A percentile compares a stretch with the other conserved stretches of the same genome.
phyloP scores from a whole-genome alignment of 1,140 invertebrate genomes.

The Lepidurus apus region DNA sequence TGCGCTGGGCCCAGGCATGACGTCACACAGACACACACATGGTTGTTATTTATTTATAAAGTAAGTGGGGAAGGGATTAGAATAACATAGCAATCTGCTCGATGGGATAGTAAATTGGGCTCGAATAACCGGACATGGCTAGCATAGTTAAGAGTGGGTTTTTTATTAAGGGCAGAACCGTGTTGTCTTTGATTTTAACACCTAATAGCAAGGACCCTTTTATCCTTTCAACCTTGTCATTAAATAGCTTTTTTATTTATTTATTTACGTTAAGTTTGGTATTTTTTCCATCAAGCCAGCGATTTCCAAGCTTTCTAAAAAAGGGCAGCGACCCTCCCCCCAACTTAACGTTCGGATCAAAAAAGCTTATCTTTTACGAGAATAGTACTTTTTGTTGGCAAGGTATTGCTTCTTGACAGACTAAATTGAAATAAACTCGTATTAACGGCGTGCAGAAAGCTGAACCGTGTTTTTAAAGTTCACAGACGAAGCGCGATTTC shows the following conservation, averaged over 20 bases:
- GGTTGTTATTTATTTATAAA: conserved; percentile 15
- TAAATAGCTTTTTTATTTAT: not conserved
- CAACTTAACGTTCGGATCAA: no score
- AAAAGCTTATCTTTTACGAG: not conserved
- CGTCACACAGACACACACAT: conserved; percentile 1
- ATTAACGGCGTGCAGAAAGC: no score
- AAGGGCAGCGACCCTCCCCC: no score
- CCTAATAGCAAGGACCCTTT: not conserved
- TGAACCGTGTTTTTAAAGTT: no score
- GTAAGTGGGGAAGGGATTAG: conserved; percentile 14
- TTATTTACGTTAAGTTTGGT: no score
- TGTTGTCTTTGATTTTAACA: conserved; percentile 2
- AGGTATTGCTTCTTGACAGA: not conserved
- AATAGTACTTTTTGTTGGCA: not conserved
- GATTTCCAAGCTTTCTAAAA: no score
- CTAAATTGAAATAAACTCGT: not conserved
- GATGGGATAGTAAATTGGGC: not conserved
- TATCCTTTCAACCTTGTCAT: not conserved
- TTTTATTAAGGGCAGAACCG: conserved; percentile 7
- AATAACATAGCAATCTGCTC: conserved; percentile 8
- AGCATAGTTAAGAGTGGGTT: not conserved
- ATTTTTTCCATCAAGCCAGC: no score
- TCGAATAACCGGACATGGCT: not conserved
- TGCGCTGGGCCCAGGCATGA: not conserved
- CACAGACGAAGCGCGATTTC: not conserved